Percentiles rank a stretch among this genome's conserved stretches.
Evolutionary conservation across 2,888 invertebrate genomes (phyloP).

Genomic region (Dryobota labecula): DNA sequence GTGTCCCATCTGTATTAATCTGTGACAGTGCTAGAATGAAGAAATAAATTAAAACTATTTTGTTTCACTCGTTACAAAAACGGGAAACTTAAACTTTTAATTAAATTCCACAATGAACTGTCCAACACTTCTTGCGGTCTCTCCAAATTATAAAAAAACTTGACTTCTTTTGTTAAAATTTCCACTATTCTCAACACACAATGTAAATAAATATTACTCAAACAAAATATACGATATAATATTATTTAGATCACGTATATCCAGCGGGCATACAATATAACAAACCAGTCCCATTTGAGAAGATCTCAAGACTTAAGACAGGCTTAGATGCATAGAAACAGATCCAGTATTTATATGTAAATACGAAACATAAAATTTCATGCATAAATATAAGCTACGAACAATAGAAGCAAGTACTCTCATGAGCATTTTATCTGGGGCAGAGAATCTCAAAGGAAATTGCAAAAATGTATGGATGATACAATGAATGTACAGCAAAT

Average conservation of each 20-base stretch:
- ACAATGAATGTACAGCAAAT: not conserved
- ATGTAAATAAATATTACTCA: not conserved
- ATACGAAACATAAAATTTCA: conserved; percentile 36
- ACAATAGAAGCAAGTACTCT: conserved; percentile 29
- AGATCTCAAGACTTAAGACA: conserved; percentile 26
- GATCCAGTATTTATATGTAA: conserved; percentile 39
- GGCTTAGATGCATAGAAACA: conserved; percentile 18
- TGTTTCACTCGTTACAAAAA: conserved; percentile 8
- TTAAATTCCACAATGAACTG: conserved; percentile 17
- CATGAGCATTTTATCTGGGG: conserved; percentile 35
- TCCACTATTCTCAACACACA: not conserved
- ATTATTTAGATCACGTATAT: conserved; percentile 27
- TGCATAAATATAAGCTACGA: conserved; percentile 48
- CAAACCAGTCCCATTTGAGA: conserved; percentile 16
- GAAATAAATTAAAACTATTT: not conserved
- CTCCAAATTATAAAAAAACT: not conserved
- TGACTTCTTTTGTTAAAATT: not conserved
- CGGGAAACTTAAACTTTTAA: not conserved
- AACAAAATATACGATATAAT: not conserved
- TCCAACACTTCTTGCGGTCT: not conserved
- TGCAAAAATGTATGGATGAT: not conserved
- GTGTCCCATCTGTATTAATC: too few relatives aligned
- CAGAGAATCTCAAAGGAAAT: conserved; percentile 5
- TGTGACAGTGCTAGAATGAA: not conserved
- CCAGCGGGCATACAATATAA: not conserved